phyloP scores from a whole-genome alignment of 2,113 vertebrate genomes.

The Cephalopterus ornatus region DNA sequence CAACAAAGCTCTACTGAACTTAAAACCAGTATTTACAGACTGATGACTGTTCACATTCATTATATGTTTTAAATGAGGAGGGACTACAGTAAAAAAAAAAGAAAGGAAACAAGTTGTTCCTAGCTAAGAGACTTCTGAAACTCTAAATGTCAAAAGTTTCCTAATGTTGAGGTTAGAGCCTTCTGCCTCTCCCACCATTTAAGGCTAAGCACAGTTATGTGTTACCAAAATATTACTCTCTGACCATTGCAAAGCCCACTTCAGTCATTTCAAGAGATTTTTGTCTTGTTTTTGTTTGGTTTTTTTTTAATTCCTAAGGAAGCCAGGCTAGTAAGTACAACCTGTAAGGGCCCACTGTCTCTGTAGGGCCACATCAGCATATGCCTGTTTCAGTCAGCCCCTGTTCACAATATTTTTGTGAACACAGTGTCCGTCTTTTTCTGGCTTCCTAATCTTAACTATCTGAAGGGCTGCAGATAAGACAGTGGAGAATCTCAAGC shows the following conservation, averaged over 20 bases:
- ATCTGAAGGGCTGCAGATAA: neutral
- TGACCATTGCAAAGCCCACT: neutral
- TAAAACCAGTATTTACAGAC: slow-evolving; percentile 80
- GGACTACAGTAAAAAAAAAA: slow-evolving; percentile 17
- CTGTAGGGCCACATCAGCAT: neutral
- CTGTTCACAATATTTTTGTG: neutral
- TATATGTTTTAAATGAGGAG: slow-evolving; percentile 73
- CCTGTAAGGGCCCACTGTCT: neutral
- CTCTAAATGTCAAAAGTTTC: slow-evolving; percentile 59
- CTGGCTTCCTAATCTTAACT: neutral
- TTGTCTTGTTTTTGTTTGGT: neutral
- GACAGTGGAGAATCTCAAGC: neutral
- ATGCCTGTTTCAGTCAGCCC: neutral
- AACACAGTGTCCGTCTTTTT: neutral
- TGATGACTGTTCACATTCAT: slow-evolving; percentile 73
- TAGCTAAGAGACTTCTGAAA: slow-evolving; percentile 52
- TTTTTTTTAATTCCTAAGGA: neutral
- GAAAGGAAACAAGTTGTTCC: slow-evolving; percentile 42
- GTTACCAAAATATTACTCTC: slow-evolving; percentile 4
- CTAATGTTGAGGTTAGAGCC: neutral
- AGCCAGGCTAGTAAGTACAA: neutral
- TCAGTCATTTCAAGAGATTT: neutral
- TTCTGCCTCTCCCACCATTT: slow-evolving; percentile 24
- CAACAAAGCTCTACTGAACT: slow-evolving; percentile 75
- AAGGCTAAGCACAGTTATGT: neutral